Conservation (phyloP, 2,888 invertebrate genomes). For the Chloromyia formosa region DNA sequence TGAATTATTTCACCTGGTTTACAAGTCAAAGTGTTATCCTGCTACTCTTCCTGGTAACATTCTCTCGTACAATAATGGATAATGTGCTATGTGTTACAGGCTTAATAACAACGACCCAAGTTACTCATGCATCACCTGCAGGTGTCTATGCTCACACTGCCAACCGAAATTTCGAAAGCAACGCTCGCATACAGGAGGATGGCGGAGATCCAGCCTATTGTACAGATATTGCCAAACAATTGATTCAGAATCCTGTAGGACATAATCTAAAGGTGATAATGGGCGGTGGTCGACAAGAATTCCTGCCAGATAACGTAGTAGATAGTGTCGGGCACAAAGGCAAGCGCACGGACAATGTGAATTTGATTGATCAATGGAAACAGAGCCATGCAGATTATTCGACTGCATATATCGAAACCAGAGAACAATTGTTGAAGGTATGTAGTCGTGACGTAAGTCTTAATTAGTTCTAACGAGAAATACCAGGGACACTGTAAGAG, state of each 20-base stretch:
- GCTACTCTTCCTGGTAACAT: neutral
- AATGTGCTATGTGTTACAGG: constrained; percentile 60
- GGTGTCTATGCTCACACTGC: constrained; percentile 79
- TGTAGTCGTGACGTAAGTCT: constrained; percentile 47
- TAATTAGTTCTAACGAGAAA: constrained; percentile 57
- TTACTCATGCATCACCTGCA: constrained; percentile 83
- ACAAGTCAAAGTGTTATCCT: constrained; percentile 14
- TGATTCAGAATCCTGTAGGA: constrained; percentile 74
- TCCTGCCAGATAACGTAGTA: constrained; percentile 67
- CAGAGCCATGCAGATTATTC: constrained; percentile 58
- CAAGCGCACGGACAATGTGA: constrained; percentile 68
- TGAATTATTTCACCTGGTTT: constrained; percentile 32
- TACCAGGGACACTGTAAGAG: no score
- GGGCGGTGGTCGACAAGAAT: constrained; percentile 78
- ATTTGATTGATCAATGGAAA: constrained; percentile 76
- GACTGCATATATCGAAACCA: constrained; percentile 71
- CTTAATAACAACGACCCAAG: constrained; percentile 78
- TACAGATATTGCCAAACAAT: constrained; percentile 77
- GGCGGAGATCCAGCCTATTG: constrained; percentile 67
- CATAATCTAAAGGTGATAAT: constrained; percentile 77
- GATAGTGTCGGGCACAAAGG: constrained; percentile 68
- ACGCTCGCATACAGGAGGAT: constrained; percentile 67
- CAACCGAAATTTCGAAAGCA: constrained; percentile 78
- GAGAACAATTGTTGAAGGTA: constrained; percentile 68
- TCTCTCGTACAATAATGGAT: constrained; percentile 6